Percentiles rank a stretch among this genome's conserved stretches.
phyloP scores from a whole-genome alignment of 2,113 vertebrate genomes.

The Microcebus ravelobensis region DNA sequence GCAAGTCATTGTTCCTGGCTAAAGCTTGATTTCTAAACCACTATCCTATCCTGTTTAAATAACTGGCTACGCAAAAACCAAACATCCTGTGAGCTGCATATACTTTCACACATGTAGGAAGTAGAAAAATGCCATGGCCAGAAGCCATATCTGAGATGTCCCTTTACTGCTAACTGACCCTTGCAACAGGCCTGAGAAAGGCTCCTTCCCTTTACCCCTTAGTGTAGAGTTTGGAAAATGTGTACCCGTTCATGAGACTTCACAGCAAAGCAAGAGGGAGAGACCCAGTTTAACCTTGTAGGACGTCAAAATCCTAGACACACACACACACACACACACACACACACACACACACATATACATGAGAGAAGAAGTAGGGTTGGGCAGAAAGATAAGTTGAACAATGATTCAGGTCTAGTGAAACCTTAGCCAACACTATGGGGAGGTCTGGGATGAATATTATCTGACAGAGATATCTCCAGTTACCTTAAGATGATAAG shows the following conservation, averaged over 20 bases:
- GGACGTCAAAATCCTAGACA: background rate
- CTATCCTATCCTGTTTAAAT: background rate
- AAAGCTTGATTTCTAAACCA: background rate
- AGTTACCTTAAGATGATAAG: background rate
- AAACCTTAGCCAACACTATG: background rate
- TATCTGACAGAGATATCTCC: background rate
- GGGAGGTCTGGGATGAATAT: background rate
- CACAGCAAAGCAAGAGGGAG: background rate
- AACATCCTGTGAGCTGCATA: background rate
- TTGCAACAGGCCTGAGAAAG: background rate
- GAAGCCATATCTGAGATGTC: background rate
- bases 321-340: background rate
- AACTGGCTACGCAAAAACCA: background rate
- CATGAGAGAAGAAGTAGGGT: background rate
- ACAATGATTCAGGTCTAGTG: background rate
- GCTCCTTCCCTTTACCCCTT: background rate
- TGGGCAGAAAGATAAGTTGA: background rate
- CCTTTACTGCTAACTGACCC: background rate
- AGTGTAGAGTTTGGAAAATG: background rate
- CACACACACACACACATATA: background rate
- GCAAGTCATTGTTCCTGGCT: too few species aligned
- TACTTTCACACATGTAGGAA: background rate
- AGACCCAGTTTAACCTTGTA: background rate
- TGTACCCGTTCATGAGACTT: background rate
- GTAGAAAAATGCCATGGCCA: background rate